Evolutionary conservation across 2,888 invertebrate species (phyloP).

Genomic region (Argyresthia goedartella): DNA sequence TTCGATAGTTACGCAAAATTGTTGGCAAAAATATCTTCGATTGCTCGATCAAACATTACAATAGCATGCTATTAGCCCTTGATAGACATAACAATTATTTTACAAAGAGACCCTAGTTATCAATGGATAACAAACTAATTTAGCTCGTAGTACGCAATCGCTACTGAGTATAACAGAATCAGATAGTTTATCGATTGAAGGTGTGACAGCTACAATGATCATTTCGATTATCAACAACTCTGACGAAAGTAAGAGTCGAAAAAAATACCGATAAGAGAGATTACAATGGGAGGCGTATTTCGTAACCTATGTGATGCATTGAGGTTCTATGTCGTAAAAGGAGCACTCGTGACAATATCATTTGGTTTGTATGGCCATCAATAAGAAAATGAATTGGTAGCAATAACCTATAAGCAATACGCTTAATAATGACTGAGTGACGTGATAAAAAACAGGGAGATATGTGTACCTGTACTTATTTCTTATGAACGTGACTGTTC

Average conservation of each 20-base stretch:
- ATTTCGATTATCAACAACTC: constrained; percentile 29
- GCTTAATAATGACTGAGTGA: not conserved
- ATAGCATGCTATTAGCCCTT: not conserved
- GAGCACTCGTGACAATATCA: constrained; percentile 40
- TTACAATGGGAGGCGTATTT: constrained; percentile 32
- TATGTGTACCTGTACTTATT: not conserved
- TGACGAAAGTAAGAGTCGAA: constrained; percentile 44
- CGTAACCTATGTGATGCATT: constrained; percentile 27
- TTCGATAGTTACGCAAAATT: no score
- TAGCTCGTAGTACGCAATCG: constrained; percentile 25
- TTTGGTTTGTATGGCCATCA: constrained; percentile 15
- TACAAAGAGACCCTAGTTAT: constrained; percentile 23
- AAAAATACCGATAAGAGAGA: constrained; percentile 35
- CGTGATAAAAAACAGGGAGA: not conserved
- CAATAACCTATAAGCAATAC: not conserved
- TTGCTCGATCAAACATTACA: not conserved
- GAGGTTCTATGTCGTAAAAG: constrained; percentile 30
- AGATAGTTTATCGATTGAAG: constrained; percentile 26
- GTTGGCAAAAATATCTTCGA: not conserved
- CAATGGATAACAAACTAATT: constrained; percentile 19
- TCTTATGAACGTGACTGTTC: not conserved
- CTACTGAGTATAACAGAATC: constrained; percentile 30
- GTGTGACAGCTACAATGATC: constrained; percentile 34
- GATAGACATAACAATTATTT: constrained; percentile 23
- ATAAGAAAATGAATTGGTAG: not conserved